A percentile compares a stretch with the other conserved stretches of the same genome.
phyloP scores from a whole-genome alignment of 2,888 invertebrate species.

The Cotesia congregata region DNA sequence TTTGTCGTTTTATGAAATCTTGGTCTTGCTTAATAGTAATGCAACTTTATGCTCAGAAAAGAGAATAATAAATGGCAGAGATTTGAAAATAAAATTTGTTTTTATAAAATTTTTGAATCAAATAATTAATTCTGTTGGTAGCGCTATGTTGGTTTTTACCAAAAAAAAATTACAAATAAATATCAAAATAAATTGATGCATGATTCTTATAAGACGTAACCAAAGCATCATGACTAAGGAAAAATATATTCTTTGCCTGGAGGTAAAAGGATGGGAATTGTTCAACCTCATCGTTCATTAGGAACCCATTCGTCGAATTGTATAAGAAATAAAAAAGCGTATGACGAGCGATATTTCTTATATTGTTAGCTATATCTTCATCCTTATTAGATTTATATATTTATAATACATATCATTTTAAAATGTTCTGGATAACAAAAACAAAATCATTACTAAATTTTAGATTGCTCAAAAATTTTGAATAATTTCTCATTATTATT shows the following conservation, averaged over 20 bases:
- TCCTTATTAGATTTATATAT: constrained; percentile 4
- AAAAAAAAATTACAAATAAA: not conserved
- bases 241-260: constrained; percentile 16
- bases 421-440: not conserved
- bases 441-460: not conserved
- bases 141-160: not conserved
- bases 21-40: too few relatives aligned
- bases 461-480: not conserved
- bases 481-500: too few relatives aligned
- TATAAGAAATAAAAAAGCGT: constrained; percentile 29
- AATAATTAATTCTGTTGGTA: too few relatives aligned
- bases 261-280: constrained; percentile 40
- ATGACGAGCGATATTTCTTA: constrained; percentile 48
- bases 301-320: constrained; percentile 48
- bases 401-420: not conserved
- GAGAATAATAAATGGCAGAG: too few relatives aligned
- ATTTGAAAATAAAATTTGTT: too few relatives aligned
- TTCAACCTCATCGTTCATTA: constrained; percentile 52
- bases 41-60: too few relatives aligned
- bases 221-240: constrained; percentile 24
- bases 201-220: constrained; percentile 17
- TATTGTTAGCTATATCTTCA: constrained; percentile 9
- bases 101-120: too few relatives aligned
- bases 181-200: not conserved
- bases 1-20: not conserved